A percentile compares a stretch with the other conserved stretches of the same genome.
Evolutionary conservation across 2,797 vertebrate genomes (phyloP).

Genomic region (Anableps anableps): DNA sequence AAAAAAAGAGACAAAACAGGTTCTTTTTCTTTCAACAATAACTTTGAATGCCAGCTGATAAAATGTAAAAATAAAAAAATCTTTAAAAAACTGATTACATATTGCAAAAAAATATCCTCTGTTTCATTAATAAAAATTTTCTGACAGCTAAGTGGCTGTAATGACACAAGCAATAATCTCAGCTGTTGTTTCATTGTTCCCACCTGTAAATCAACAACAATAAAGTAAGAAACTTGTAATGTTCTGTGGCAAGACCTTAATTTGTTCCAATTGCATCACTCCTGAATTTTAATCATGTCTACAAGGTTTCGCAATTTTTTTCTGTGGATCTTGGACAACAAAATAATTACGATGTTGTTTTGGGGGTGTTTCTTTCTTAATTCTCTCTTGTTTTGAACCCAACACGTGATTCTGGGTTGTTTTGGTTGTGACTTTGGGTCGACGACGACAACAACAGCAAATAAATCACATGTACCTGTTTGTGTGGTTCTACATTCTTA

Average conservation of each 20-base stretch:
- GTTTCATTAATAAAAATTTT: background rate
- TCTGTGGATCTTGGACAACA: background rate
- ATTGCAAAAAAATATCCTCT: background rate
- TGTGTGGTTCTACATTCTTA: background rate
- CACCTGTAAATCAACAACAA: background rate
- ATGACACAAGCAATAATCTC: background rate
- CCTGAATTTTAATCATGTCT: background rate
- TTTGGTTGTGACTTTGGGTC: background rate
- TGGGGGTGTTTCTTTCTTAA: conserved; percentile 1
- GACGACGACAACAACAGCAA: background rate
- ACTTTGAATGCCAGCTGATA: background rate
- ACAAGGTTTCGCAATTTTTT: background rate
- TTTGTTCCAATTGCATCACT: background rate
- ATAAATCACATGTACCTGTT: background rate
- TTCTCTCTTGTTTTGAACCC: background rate
- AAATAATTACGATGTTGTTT: conserved; percentile 7
- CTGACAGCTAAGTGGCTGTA: background rate
- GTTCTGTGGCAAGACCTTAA: background rate
- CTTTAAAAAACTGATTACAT: background rate
- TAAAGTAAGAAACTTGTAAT: background rate
- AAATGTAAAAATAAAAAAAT: background rate
- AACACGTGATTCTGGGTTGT: background rate
- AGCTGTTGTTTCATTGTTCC: background rate
- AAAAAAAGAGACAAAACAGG: background rate
- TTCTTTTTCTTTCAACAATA: background rate